phyloP scores from a whole-genome alignment of 2,797 vertebrate species.

The Macropus fuliginosus region DNA sequence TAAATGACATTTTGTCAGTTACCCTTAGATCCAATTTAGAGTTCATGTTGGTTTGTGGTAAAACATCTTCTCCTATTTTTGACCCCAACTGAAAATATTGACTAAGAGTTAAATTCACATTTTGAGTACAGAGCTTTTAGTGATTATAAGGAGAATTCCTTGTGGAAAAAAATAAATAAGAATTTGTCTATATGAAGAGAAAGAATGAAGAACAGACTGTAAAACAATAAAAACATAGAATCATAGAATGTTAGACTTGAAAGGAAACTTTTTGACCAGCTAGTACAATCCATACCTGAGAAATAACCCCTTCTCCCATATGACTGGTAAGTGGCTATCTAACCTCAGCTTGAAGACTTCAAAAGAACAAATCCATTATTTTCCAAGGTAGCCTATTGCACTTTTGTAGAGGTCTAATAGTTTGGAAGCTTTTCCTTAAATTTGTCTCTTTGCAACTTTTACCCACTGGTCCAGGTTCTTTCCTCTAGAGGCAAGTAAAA shows the following conservation, averaged over 20 bases:
- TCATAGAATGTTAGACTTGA: neutral
- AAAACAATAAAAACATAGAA: conserved; percentile 45
- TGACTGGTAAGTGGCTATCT: neutral
- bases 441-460: neutral
- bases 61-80: conserved; percentile 44
- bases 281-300: neutral
- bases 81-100: conserved; percentile 30
- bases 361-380: neutral
- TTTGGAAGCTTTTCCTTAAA: neutral
- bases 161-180: conserved; percentile 16
- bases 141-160: conserved; percentile 31
- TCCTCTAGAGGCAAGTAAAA: neutral
- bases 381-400: neutral
- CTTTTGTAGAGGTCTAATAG: neutral
- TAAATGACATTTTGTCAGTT: conserved; percentile 35
- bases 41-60: conserved; percentile 14
- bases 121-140: conserved; percentile 27
- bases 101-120: neutral
- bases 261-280: neutral
- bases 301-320: neutral
- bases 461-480: neutral
- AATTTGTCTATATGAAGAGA: conserved; percentile 31
- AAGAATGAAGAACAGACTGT: conserved; percentile 40
- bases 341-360: neutral
- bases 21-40: conserved; percentile 23